Base-by-base conservation (phyloP, 2,888 invertebrate genomes). In the Ramazzottius varieornatus region DNA sequence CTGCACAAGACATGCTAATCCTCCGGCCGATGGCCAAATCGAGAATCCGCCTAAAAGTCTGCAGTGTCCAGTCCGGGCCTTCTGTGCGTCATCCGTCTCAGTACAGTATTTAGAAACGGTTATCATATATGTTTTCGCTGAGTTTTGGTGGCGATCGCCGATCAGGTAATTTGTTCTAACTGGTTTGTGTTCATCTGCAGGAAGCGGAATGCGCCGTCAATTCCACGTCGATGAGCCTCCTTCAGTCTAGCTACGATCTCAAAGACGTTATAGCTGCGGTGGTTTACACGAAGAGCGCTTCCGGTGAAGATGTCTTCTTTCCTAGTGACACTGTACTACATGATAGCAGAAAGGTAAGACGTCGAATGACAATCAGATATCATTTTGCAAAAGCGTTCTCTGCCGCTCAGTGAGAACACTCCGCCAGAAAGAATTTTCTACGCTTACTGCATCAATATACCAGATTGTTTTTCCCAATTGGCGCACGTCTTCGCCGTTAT, bases 151-250 rank as follows among this genome's bases (percentile, higher is more conserved):
- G n/a, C n/a, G n/a, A n/a, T n/a, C n/a, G n/a, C n/a, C n/a, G n/a
- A n/a, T n/a, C n/a, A n/a, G n/a, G n/a, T n/a, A n/a, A 40, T 40
- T 40, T 40, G 40, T 40, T 40, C 13, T 40, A 40, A 8, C 8
- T 40, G 20, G 8, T 40, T 8, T 40, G 8, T 8, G 8, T 40
- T 40, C 20, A 20, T 40, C 13, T 40, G 8, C 29, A 54, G 54
- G 54, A 54, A 54, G 13, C 29, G 54, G 54, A 54, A 54, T n/a
- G n/a, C 29, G 54, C 54, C 20, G 54, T 54, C n/a, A 54, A 54
- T 54, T 8, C 54, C 13, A 29, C 29, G 13, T 54, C 54, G 4
- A 4, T 54, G 13, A 8, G 16, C 4, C 29, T 54, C 16, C 54
- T 54, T 8, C 54, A 54, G 54, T 54, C 54, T 29, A 29, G n/a